Evolutionary conservation across 2,797 vertebrate species (phyloP), one percentile per base, ranked within the genome.

Genomic region (Hoplostethus mediterraneus): DNA sequence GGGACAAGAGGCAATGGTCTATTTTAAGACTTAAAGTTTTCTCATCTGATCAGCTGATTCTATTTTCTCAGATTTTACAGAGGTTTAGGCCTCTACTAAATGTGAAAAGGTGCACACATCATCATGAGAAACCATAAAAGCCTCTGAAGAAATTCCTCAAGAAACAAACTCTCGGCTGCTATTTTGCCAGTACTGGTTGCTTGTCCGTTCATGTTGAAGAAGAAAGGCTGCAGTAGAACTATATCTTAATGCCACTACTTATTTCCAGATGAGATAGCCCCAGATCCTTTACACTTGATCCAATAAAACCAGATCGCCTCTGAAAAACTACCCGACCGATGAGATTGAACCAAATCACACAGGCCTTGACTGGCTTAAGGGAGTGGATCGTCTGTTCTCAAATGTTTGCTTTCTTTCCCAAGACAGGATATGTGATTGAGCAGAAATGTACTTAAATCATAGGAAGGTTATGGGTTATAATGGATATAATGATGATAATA

Each of bases 21-120:
- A 69, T 77, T 75, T 82, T 58, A 69, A 75, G 40, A 36, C 16
- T 40, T 40, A 11, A 40, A 40, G 1, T 40, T 44, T 44, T 13
- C 3, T 44, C 42, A 44, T 13, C 11, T 13, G 51, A 12, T 25
- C 47, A 49, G n/a, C 51, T 11, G 21, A 44, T 52, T 25, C 12
- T 28, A 52, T 10, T 7, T 28, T 6, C 17, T 21, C 51, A 25
- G 0, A 52, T 52, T 52, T n/a, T 28, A 28, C 51, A 52, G 0
- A 1, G 17, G 17, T 52, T 21, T 28, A 28, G 51, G 6, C 21
- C 21, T 52, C 3, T 21, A 28, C 51, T 28, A 48, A 48, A 48
- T 17, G 47, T 48, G 9, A 7, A 47, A 47, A 47, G 4, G 16
- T 16, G 11, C 4, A 14, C 1, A 14, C 16, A 14, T 4, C 1